Conservation (phyloP, 2,888 invertebrate species). For the Scrobipalpa atriplicella region DNA sequence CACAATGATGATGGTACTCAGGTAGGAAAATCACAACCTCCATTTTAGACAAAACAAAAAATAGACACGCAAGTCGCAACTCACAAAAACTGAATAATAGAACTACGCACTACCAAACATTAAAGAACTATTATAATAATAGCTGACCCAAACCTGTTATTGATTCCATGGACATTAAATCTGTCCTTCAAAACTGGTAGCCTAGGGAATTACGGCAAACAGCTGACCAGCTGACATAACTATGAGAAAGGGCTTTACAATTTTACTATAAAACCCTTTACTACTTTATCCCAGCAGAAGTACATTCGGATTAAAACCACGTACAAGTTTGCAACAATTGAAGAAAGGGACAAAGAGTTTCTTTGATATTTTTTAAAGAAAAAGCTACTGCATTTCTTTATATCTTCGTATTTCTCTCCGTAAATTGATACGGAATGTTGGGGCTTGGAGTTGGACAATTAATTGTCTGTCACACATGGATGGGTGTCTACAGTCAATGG, state of each 20-base stretch:
- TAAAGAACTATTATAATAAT: neutral
- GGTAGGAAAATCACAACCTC: slow-evolving; percentile 9
- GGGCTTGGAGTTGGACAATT: neutral
- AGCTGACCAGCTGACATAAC: slow-evolving; percentile 37
- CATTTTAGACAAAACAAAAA: neutral
- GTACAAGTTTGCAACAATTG: slow-evolving; percentile 39
- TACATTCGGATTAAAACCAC: slow-evolving; percentile 54
- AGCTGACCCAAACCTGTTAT: slow-evolving; percentile 49
- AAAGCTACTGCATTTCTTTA: neutral
- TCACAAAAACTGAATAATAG: slow-evolving; percentile 5
- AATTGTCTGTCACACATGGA: slow-evolving; percentile 16
- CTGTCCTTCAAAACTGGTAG: slow-evolving; percentile 56
- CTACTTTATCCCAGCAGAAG: slow-evolving; percentile 21
- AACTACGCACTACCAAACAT: slow-evolving; percentile 2
- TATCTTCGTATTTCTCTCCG: neutral
- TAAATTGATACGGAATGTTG: slow-evolving; percentile 26
- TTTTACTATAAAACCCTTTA: slow-evolving; percentile 2
- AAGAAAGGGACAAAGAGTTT: neutral
- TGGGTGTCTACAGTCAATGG: neutral
- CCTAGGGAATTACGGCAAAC: slow-evolving; percentile 43
- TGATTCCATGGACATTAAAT: slow-evolving; percentile 41
- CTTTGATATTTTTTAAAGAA: neutral
- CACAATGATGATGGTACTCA: slow-evolving; percentile 7
- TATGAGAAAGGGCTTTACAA: slow-evolving; percentile 54
- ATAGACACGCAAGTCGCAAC: slow-evolving; percentile 2